Base-by-base conservation (phyloP, 1,140 invertebrate species). In the Pantala flavescens region DNA sequence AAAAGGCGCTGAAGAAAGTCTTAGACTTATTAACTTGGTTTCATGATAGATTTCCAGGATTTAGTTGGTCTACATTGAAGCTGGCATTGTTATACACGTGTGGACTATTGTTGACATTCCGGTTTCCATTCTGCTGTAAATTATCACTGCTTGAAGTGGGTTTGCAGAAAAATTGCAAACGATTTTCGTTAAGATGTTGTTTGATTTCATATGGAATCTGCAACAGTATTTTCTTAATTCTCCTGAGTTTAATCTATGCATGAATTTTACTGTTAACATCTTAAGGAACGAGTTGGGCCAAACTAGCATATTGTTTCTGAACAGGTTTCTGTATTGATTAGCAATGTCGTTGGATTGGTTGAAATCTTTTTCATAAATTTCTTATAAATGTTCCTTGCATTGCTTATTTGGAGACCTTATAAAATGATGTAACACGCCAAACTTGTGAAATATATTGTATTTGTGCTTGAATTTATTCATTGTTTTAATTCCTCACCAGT, bases 381-480 rank as follows among this genome's bases (percentile, higher is more conserved):
- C 14, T 63, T 63, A 63, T 63, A 63, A 63, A 63, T 63, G 49
- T 63, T 63, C 49, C 49, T 63, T 63, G 49, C 49, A 63, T 63
- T 63, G 49, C 49, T 63, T 63, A 21, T 63, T 63, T 63, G 49
- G 49, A 63, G 49, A 63, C 49, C 49, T 63, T 63, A 63, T 63
- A 21, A 63, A 63, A 63, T 63, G 14, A 63, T 63, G 49, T 63
- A 63, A 63, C 49, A 63, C n/a, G 49, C 49, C 49, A 63, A 63
- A 63, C 49, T 63, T 63, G 49, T 63, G 49, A 63, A 63, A 63
- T 63, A 63, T 63, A 63, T 63, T 63, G 49, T 63, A 63, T 63
- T 63, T 63, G 49, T 63, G 49, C 49, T 63, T 63, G 49, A 63
- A 63, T 19, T 63, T 16, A 63, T 36, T 9, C 2, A 5, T 36